Conservation (phyloP, 2,888 invertebrate species). For the Parnassius mnemosyne region DNA sequence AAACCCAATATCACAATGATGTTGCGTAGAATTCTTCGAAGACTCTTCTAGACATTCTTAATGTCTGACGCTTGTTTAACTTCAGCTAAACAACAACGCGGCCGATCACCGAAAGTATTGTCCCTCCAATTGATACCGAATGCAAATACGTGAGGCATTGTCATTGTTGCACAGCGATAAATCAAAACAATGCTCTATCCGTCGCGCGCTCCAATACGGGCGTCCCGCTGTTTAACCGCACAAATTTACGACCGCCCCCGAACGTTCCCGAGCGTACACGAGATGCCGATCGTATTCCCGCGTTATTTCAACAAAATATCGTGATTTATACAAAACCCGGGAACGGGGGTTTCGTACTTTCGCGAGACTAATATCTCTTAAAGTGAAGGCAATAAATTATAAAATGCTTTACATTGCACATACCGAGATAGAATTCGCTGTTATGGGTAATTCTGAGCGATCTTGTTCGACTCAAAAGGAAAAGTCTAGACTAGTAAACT, state of each 20-base stretch:
- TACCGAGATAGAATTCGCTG: slow-evolving; percentile 7
- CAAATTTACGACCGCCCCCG: slow-evolving; percentile 78
- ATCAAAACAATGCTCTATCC: slow-evolving; percentile 73
- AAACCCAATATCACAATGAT: too few species aligned
- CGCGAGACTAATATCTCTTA: slow-evolving; percentile 29
- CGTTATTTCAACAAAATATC: slow-evolving; percentile 78
- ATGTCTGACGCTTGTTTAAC: slow-evolving; percentile 7
- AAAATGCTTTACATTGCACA: slow-evolving; percentile 22
- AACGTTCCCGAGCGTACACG: slow-evolving; percentile 56
- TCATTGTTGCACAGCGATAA: slow-evolving; percentile 51
- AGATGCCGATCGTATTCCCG: slow-evolving; percentile 69
- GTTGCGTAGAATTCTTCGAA: too few species aligned
- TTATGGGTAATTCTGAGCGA: slow-evolving; percentile 13
- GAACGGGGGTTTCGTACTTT: slow-evolving; percentile 22
- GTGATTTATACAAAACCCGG: slow-evolving; percentile 69
- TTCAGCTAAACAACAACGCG: slow-evolving; percentile 12
- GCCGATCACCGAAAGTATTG: slow-evolving; percentile 29
- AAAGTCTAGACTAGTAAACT: slow-evolving; percentile 4
- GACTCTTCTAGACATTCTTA: slow-evolving; percentile 10
- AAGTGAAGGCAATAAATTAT: slow-evolving; percentile 31
- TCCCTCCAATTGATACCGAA: slow-evolving; percentile 34
- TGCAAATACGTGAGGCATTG: slow-evolving; percentile 52
- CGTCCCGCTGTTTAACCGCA: slow-evolving; percentile 74
- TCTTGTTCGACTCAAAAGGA: slow-evolving; percentile 15
- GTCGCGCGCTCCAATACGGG: slow-evolving; percentile 58